Base-by-base conservation (phyloP, 2,797 vertebrate genomes). In the Pelodytes ibericus region DNA sequence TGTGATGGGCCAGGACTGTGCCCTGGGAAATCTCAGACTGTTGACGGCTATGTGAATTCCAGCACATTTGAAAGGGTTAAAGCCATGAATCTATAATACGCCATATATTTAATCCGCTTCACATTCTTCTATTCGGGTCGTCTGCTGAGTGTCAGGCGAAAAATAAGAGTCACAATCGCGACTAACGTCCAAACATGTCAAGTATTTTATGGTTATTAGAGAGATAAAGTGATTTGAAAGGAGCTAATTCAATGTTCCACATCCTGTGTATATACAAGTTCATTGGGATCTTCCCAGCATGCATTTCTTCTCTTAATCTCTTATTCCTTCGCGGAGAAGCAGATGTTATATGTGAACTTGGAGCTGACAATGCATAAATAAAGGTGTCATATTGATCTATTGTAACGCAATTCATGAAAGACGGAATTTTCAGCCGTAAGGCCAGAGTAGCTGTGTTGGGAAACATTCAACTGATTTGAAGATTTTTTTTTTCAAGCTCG, bases 261-360 rank as follows among this genome's bases (percentile, higher is more conserved):
- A 39, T 41, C 70, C 70, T 36, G 20, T n/a, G 18, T 47, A 27
- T 72, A 61, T 72, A 59, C 53, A 62, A 18, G 51, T 62, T 49
- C 20, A 51, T 31, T 72, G 44, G 70, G 62, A 72, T 51, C 47
- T 72, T 61, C 26, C 70, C 70, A 72, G 49, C 60, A 72, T 39
- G 60, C 58, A 72, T 62, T 33, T 44, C 27, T 62, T 49, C 44
- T 30, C 39, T 39, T 13, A 51, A 72, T 72, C 70, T 30, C 24
- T 22, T 44, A 30, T 47, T 25, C 16, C 31, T 49, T 44, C 62
- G 59, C 59, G 51, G 31, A 71, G 36, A 61, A 47, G 29, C 70
- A 72, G 70, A 61, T 51, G 58, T 31, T 44, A 20, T 2, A 24
- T 24, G 16, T 53, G n/a, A n/a, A 20, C n/a, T 22, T 22, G n/a